Conservation (phyloP, 2,888 invertebrate genomes). For the Anaspis maculata region DNA sequence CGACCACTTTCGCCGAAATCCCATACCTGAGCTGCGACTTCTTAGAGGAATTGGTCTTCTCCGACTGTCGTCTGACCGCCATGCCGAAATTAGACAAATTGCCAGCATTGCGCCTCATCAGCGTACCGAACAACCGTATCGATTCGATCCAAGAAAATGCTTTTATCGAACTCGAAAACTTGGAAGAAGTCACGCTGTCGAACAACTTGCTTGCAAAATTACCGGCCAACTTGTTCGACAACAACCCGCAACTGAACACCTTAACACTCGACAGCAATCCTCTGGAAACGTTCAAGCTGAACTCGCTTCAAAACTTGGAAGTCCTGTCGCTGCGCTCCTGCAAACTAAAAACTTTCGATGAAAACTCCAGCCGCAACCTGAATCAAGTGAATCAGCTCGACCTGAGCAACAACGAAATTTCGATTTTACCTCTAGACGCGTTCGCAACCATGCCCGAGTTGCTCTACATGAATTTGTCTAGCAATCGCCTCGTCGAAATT, state of each 20-base stretch:
- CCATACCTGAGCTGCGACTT: conserved; percentile 25
- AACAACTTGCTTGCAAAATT: conserved; percentile 58
- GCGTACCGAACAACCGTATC: conserved; percentile 60
- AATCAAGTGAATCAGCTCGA: conserved; percentile 56
- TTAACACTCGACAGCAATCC: conserved; percentile 64
- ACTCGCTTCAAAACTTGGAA: conserved; percentile 55
- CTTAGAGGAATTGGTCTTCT: conserved; percentile 60
- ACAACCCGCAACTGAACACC: conserved; percentile 57
- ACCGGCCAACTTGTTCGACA: conserved; percentile 55
- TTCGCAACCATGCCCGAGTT: conserved; percentile 59
- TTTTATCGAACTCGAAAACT: conserved; percentile 54
- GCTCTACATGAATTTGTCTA: conserved; percentile 63
- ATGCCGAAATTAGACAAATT: conserved; percentile 45
- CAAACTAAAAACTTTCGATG: conserved; percentile 55
- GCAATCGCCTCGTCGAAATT: conserved; percentile 60
- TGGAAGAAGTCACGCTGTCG: conserved; percentile 66
- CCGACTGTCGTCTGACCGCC: conserved; percentile 58
- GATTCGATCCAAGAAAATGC: conserved; percentile 51
- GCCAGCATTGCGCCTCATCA: conserved; percentile 51
- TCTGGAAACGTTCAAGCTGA: conserved; percentile 52
- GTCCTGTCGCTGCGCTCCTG: conserved; percentile 63
- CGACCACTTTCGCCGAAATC: conserved; percentile 21
- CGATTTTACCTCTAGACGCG: conserved; percentile 59
- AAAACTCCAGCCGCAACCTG: conserved; percentile 57
- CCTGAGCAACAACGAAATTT: conserved; percentile 61